Base-by-base conservation (phyloP, 2,888 invertebrate genomes). In the Cryptosula pallasiana region DNA sequence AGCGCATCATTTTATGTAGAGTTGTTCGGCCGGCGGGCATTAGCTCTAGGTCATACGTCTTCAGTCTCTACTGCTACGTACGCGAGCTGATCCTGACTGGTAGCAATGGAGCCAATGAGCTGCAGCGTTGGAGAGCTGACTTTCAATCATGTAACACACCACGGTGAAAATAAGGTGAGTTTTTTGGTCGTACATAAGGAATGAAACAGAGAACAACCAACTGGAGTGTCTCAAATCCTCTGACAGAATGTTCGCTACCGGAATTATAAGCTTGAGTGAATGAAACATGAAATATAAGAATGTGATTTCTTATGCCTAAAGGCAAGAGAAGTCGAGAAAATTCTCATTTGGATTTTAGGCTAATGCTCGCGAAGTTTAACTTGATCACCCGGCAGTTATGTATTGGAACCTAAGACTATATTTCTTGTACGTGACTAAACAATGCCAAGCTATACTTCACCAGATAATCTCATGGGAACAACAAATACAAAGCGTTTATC, bases 371-470 rank as follows among this genome's bases (percentile, higher is more conserved):
- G n/a, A n/a, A n/a, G n/a, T n/a, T n/a, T n/a, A n/a, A n/a, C n/a
- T n/a, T n/a, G n/a, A n/a, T n/a, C n/a, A n/a, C n/a, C n/a, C n/a
- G n/a, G n/a, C n/a, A n/a, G n/a, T n/a, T n/a, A n/a, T n/a, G n/a
- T n/a, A n/a, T n/a, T n/a, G n/a, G n/a, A n/a, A n/a, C n/a, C n/a
- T n/a, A n/a, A n/a, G n/a, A n/a, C n/a, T n/a, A n/a, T n/a, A 45
- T 5, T 45, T 57, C 57, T 57, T 57, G 57, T 57, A 32, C 63
- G 63, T 63, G 63, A 63, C 32, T 25, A 27, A 63, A 63, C 63
- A 63, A 63, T 63, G 32, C 32, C 32, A 32, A 9, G 27, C 25
- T 63, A 25, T 63, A 63, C 32, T 63, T 34, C 25, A 20, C 32
- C n/a, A 63, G 13, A 5, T 9, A 25, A 2, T 32, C 63, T 32